Evolutionary conservation across 2,888 invertebrate genomes (phyloP).

Genomic region (Tachina grossa): DNA sequence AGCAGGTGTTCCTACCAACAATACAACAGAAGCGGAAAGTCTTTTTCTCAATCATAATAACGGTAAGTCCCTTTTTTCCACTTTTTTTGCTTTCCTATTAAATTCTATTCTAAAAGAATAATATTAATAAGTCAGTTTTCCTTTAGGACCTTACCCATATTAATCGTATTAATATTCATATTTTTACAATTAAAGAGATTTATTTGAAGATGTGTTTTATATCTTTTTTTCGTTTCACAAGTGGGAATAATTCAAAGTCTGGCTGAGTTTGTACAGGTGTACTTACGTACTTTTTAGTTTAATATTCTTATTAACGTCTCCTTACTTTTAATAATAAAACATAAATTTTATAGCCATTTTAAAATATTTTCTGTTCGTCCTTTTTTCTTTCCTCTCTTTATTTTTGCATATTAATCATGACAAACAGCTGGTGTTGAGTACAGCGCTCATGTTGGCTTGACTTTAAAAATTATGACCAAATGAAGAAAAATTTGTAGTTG

Average conservation of each 20-base stretch:
- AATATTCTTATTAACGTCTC: constrained; percentile 58
- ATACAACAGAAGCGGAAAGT: constrained; percentile 85
- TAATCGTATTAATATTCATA: constrained; percentile 57
- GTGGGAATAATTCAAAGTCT: constrained; percentile 43
- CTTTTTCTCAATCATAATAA: constrained; percentile 86
- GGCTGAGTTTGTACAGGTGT: constrained; percentile 45
- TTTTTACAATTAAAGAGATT: constrained; percentile 60
- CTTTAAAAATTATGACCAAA: constrained; percentile 66
- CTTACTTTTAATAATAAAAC: constrained; percentile 42
- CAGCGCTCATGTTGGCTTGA: constrained; percentile 48
- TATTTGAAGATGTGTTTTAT: constrained; percentile 23
- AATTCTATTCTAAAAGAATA: neutral
- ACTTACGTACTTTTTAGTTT: constrained; percentile 26
- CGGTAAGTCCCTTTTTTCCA: constrained; percentile 74
- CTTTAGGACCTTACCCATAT: neutral
- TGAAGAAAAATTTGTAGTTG: constrained; percentile 52
- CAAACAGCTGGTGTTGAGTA: constrained; percentile 60
- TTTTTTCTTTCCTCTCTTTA: neutral
- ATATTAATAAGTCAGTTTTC: neutral
- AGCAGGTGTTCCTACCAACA: constrained; percentile 61
- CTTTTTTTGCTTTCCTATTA: neutral
- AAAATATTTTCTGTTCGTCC: neutral
- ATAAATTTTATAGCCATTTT: constrained; percentile 66
- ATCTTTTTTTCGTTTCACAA: constrained; percentile 29
- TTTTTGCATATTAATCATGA: constrained; percentile 67